Evolutionary conservation across 2,113 vertebrate species (phyloP), one percentile per base, ranked within the genome.

Genomic region (Sinocyclocheilus anophthalmus): DNA sequence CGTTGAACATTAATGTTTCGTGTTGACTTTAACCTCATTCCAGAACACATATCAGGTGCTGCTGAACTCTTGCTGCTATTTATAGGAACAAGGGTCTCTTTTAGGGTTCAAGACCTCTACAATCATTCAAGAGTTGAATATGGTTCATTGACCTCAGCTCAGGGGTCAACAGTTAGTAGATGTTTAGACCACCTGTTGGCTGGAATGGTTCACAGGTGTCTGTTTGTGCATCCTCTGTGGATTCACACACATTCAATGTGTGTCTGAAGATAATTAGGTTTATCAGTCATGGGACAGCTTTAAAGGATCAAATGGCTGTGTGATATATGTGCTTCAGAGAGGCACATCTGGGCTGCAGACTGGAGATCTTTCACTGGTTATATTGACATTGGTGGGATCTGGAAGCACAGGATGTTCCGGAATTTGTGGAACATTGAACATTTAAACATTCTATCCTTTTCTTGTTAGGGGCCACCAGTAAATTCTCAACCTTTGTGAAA

Each of bases 261-360:
- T 69, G 7, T 63, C 22, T 63, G 39, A 45, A 42, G 24, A 26
- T 10, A 80, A 20, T 18, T 42, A 30, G n/a, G 22, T 65, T 81
- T 48, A 65, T 81, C 16, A 67, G 61, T 50, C 79, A 18, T 63
- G 57, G 75, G 24, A 42, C 26, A 22, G 45, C 73, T 79, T 55
- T 50, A 76, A 70, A 45, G n/a, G 50, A 20, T 24, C 67, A 65
- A 50, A 75, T 59, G 39, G 57, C 45, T 73, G 24, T n/a, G 48
- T 55, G 63, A 75, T 73, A 80, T 42, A 39, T 24, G 53, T 76
- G 55, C 76, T 63, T 82, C 14, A 37, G 8, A 59, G 84, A 39
- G 16, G 61, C 48, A 67, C 81, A 88, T 87, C 65, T 88, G 84
- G 67, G 22, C 70, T 83, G 88, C 82, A 86, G 78, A 87, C 88